These are phyloP conservation scores for Drosophila limbata DNA, from an alignment of 2,888 invertebrate genomes.

Conservation along the genomic window DNA sequence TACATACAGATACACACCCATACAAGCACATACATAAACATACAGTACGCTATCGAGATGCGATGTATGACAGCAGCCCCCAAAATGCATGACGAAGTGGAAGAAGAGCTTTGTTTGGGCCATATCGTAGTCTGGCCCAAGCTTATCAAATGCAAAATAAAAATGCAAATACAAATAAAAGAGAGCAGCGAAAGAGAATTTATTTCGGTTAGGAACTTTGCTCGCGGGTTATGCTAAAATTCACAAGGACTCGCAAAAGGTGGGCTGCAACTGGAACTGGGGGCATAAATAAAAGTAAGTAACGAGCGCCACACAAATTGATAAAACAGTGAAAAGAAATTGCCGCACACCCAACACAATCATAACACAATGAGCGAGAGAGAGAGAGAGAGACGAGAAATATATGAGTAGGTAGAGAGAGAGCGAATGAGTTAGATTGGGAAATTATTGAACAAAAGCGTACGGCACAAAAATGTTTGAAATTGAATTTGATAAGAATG, in stretches of 20 bases:
- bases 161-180: conserved; percentile 53
- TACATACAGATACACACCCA: conserved; percentile 15
- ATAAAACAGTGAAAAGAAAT: conserved; percentile 77
- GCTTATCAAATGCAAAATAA: conserved; percentile 79
- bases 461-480: conserved; percentile 67
- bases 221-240: conserved; percentile 80
- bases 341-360: conserved; percentile 57
- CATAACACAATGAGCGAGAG: conserved; percentile 34
- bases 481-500: conserved; percentile 69
- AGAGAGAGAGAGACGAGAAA: conserved; percentile 1
- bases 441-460: conserved; percentile 78
- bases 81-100: conserved; percentile 63
- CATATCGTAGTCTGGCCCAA: conserved; percentile 55
- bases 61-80: conserved; percentile 70
- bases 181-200: conserved; percentile 53
- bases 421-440: conserved; percentile 34
- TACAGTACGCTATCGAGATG: conserved; percentile 67
- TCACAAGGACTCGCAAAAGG: conserved; percentile 52
- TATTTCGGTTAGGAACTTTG: conserved; percentile 78
- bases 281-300: conserved; percentile 76
- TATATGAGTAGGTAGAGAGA: not conserved
- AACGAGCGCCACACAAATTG: conserved; percentile 78
- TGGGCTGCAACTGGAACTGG: conserved; percentile 6
- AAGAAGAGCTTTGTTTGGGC: conserved; percentile 47
- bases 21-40: conserved; percentile 26